Conservation (phyloP, 2,888 invertebrate genomes). For the Thymelicus sylvestris region DNA sequence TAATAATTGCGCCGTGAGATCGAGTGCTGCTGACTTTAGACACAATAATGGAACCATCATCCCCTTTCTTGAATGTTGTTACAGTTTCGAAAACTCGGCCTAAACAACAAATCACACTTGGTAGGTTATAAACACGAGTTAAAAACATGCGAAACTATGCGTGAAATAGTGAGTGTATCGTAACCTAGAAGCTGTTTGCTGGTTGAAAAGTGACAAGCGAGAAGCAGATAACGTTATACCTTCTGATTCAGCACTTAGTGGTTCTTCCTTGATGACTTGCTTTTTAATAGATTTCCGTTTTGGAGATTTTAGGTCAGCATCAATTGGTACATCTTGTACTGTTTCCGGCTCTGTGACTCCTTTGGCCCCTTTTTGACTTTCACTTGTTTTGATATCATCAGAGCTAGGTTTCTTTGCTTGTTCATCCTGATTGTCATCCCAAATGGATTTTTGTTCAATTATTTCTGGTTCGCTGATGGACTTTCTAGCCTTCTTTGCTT, state of each 20-base stretch:
- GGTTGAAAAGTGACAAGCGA: slow-evolving; percentile 69
- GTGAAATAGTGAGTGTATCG: slow-evolving; percentile 65
- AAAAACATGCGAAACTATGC: slow-evolving; percentile 73
- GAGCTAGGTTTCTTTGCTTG: slow-evolving; percentile 57
- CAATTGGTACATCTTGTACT: slow-evolving; percentile 66
- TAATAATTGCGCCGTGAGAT: slow-evolving; percentile 86
- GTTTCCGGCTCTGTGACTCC: slow-evolving; percentile 66
- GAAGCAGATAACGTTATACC: slow-evolving; percentile 64
- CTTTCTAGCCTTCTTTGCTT: slow-evolving; percentile 57
- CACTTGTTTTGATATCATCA: slow-evolving; percentile 57
- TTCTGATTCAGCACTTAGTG: slow-evolving; percentile 80
- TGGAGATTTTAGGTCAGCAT: slow-evolving; percentile 65
- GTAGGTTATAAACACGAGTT: slow-evolving; percentile 78
- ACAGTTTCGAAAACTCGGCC: slow-evolving; percentile 83
- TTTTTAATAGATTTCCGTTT: slow-evolving; percentile 78
- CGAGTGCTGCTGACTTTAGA: slow-evolving; percentile 86
- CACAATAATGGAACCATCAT: slow-evolving; percentile 76
- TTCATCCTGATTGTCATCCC: slow-evolving; percentile 75
- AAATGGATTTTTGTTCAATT: slow-evolving; percentile 67
- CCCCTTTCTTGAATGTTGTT: slow-evolving; percentile 81
- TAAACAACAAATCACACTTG: slow-evolving; percentile 83
- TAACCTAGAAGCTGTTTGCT: slow-evolving; percentile 75
- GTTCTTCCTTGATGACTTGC: slow-evolving; percentile 69
- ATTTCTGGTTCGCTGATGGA: slow-evolving; percentile 61
- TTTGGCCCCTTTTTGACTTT: slow-evolving; percentile 63